Conservation (phyloP, 2,888 invertebrate genomes). For the Nomada ferruginata region DNA sequence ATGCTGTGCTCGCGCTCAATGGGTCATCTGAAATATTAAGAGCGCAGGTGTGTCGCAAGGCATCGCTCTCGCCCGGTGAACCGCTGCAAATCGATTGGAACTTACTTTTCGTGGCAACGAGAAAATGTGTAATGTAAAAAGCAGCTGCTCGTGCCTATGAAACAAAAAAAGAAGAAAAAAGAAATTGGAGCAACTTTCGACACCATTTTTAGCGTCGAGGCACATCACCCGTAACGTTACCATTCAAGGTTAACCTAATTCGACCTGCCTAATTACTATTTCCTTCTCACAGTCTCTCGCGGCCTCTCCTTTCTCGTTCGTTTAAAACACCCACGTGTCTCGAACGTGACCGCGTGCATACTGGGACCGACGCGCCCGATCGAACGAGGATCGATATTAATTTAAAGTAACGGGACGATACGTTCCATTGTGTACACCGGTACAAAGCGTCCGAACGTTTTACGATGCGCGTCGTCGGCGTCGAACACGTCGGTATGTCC, state of each 20-base stretch:
- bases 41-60: background rate
- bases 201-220: constrained; percentile 57
- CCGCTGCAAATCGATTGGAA: too few species aligned
- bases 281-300: constrained; percentile 52
- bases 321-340: constrained; percentile 58
- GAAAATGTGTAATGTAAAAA: too few species aligned
- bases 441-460: constrained; percentile 33
- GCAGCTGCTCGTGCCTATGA: background rate
- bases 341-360: constrained; percentile 47
- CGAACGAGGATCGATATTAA: constrained; percentile 64
- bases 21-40: background rate
- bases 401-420: constrained; percentile 60
- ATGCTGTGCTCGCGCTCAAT: background rate
- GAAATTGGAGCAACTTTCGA: constrained; percentile 14
- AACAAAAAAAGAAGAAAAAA: background rate
- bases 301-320: constrained; percentile 54
- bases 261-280: constrained; percentile 68
- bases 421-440: constrained; percentile 39
- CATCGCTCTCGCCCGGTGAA: too few species aligned
- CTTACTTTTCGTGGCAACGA: too few species aligned
- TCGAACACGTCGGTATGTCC: constrained; percentile 26
- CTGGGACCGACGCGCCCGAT: constrained; percentile 33
- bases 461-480: constrained; percentile 38
- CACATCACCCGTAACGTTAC: constrained; percentile 31
- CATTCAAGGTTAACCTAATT: constrained; percentile 66